Conservation (phyloP, 2,113 vertebrate genomes). For the Melanerpes aurifrons region DNA sequence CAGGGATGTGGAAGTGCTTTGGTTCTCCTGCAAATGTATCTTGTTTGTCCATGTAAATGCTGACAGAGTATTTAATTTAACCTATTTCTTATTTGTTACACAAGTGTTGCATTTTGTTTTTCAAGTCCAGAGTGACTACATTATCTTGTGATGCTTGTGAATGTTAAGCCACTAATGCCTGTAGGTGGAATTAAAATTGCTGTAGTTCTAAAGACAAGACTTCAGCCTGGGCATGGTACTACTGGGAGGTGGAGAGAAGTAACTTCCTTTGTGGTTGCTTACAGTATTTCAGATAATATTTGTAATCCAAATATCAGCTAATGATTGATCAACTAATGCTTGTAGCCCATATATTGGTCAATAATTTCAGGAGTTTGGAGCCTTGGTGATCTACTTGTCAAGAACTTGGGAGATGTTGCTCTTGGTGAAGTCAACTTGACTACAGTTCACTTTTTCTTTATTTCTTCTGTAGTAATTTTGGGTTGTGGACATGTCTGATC, state of each 20-base stretch:
- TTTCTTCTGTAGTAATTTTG: neutral
- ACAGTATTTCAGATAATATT: neutral
- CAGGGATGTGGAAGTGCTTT: neutral
- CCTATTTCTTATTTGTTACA: slow-evolving; percentile 49
- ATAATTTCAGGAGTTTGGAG: neutral
- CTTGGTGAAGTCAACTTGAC: neutral
- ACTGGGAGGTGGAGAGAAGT: neutral
- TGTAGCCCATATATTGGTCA: neutral
- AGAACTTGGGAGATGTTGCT: neutral
- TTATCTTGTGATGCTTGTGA: slow-evolving; percentile 61
- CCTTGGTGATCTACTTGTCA: neutral
- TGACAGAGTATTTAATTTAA: neutral
- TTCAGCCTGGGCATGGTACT: slow-evolving; percentile 5
- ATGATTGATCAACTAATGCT: neutral
- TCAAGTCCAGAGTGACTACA: slow-evolving; percentile 30
- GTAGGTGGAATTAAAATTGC: slow-evolving; percentile 64
- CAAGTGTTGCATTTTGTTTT: slow-evolving; percentile 27
- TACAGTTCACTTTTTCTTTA: neutral
- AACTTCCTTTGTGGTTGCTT: neutral
- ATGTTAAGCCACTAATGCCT: slow-evolving; percentile 48
- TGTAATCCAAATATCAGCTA: neutral
- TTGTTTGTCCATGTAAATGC: neutral
- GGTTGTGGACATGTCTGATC: neutral
- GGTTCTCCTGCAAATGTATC: neutral
- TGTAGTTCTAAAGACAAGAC: slow-evolving; percentile 33